Percentiles rank a stretch among this genome's conserved stretches.
Evolutionary conservation across 2,888 invertebrate genomes (phyloP).

Genomic region (Apocheima hispidaria): DNA sequence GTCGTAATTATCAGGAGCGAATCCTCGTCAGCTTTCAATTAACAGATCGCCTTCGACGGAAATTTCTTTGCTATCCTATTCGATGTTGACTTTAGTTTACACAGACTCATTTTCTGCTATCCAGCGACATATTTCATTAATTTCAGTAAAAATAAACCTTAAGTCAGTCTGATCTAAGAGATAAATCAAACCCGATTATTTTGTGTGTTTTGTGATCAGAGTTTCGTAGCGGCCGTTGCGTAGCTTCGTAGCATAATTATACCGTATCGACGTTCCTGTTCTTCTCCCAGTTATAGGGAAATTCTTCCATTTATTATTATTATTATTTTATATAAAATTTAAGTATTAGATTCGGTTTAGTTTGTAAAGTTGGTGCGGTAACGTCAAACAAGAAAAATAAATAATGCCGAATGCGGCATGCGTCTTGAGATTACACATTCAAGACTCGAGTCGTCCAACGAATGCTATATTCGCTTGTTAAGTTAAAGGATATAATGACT

Average conservation of each 20-base stretch:
- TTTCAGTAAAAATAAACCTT: neutral
- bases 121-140: neutral
- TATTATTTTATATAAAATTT: neutral
- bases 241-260: neutral
- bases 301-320: neutral
- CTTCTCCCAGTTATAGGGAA: neutral
- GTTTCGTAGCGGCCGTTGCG: slow-evolving; percentile 1
- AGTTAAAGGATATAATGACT: too few species aligned
- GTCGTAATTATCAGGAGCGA: slow-evolving; percentile 12
- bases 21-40: slow-evolving; percentile 23
- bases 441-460: too few species aligned
- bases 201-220: neutral
- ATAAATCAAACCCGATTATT: neutral
- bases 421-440: neutral
- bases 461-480: too few species aligned
- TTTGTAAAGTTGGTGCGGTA: neutral
- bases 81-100: neutral
- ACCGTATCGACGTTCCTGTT: neutral
- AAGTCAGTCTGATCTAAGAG: neutral
- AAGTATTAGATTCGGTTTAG: neutral
- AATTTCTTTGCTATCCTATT: slow-evolving; percentile 2
- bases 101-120: neutral
- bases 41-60: slow-evolving; percentile 21
- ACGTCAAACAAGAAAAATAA: neutral
- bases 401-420: too few species aligned